Percentiles rank a stretch among this genome's conserved stretches.
These are phyloP conservation scores for Mesorhabditis spiculigera DNA, from an alignment of 2,888 invertebrate species.

Conservation along the genomic window DNA sequence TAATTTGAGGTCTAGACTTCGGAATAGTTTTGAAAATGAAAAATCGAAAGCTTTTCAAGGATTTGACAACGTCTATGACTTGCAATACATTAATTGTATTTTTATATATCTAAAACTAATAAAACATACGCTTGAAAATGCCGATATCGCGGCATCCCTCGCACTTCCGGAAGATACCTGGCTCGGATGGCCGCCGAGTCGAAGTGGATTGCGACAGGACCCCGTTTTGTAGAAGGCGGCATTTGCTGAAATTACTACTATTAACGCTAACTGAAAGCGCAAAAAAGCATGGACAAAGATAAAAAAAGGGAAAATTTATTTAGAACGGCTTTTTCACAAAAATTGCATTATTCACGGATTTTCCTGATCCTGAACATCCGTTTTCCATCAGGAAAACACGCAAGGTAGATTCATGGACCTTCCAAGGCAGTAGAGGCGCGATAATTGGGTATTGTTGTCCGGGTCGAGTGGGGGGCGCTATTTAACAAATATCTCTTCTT, in stretches of 20 bases:
- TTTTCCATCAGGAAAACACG: background rate
- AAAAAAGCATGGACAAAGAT: background rate
- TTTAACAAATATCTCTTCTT: no score
- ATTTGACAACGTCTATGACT: no score
- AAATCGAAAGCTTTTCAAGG: no score
- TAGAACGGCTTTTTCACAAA: background rate
- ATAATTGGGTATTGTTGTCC: no score
- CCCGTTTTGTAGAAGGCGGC: conserved; percentile 11
- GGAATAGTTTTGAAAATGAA: no score
- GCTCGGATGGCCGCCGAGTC: conserved; percentile 42
- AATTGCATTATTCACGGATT: background rate
- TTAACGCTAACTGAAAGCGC: background rate
- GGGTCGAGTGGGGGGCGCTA: no score
- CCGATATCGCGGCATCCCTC: conserved; percentile 48
- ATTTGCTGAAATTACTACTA: background rate
- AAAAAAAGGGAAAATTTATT: background rate
- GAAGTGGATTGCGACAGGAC: background rate
- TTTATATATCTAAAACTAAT: background rate
- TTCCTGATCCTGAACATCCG: background rate
- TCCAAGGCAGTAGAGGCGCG: no score
- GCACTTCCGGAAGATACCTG: conserved; percentile 43
- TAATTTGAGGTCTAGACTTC: no score
- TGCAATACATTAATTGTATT: no score
- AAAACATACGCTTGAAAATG: conserved; percentile 48
- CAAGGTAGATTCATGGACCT: no score